phyloP scores from a whole-genome alignment of 2,888 invertebrate species.

The Rhagium mordax region DNA sequence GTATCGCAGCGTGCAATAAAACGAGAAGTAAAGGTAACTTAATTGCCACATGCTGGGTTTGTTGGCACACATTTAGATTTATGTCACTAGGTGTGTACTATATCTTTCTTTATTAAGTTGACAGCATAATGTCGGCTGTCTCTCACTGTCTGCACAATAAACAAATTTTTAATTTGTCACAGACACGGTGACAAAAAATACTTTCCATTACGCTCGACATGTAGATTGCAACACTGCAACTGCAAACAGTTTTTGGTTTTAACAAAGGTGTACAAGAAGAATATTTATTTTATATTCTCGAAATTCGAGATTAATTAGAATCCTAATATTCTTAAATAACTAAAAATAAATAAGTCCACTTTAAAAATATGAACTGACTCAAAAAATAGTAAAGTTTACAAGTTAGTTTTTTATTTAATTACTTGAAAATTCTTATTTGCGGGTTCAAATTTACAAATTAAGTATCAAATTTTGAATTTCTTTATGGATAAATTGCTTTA shows the following conservation, averaged over 20 bases:
- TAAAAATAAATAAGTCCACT: too few relatives aligned
- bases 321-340: too few relatives aligned
- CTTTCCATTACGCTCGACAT: background rate
- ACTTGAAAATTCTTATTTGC: too few relatives aligned
- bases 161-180: conserved; percentile 24
- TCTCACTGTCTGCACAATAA: conserved; percentile 17
- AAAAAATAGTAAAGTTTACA: too few relatives aligned
- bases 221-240: background rate
- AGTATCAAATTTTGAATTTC: too few relatives aligned
- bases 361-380: too few relatives aligned
- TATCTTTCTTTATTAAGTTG: conserved; percentile 47
- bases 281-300: background rate
- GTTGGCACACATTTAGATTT: conserved; percentile 56
- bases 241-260: background rate
- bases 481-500: too few relatives aligned
- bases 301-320: background rate
- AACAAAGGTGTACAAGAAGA: background rate
- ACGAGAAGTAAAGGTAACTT: conserved; percentile 38
- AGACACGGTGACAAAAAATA: background rate
- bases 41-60: conserved; percentile 51
- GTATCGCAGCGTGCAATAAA: conserved; percentile 36
- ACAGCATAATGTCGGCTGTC: conserved; percentile 43
- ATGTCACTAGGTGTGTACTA: conserved; percentile 50
- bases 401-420: too few relatives aligned
- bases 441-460: too few relatives aligned